phyloP scores from a whole-genome alignment of 2,888 invertebrate genomes.

The Latrodectus hesperus region DNA sequence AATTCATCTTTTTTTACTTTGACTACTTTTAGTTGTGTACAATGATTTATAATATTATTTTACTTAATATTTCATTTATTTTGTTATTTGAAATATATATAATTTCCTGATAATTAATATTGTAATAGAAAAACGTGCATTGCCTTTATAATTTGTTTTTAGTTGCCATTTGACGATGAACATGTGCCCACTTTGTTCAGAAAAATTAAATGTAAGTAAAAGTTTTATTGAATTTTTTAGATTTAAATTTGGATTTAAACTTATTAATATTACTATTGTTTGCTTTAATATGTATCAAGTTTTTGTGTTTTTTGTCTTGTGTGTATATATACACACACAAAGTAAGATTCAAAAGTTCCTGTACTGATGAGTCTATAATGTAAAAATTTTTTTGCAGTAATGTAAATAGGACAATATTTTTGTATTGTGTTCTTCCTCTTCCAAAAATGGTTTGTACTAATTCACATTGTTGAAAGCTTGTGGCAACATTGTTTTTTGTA shows the following conservation, averaged over 20 bases:
- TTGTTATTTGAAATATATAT: neutral
- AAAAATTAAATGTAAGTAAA: slow-evolving; percentile 91
- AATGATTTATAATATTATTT: too few species aligned
- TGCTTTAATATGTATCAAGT: neutral
- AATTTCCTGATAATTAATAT: too few species aligned
- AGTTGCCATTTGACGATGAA: slow-evolving; percentile 97
- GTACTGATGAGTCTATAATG: neutral
- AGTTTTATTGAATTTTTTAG: neutral
- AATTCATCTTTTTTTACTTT: too few species aligned
- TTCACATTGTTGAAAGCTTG: too few species aligned
- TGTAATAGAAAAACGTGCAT: too few species aligned
- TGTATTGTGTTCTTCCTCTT: too few species aligned
- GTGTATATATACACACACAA: too few species aligned
- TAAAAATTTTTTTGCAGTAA: neutral
- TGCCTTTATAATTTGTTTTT: slow-evolving; percentile 68
- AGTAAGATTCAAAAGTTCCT: neutral
- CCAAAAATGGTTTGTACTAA: too few species aligned
- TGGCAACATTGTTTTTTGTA: too few species aligned
- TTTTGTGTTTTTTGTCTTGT: neutral
- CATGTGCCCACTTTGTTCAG: slow-evolving; percentile 98
- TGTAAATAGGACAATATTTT: too few species aligned
- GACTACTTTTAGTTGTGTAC: too few species aligned
- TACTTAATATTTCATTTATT: neutral
- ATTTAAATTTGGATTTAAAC: neutral
- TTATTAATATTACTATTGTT: too few species aligned